These are phyloP conservation scores for Pseudomyrmex cubaensis DNA, from an alignment of 1,140 invertebrate species.

Conservation along the genomic window DNA sequence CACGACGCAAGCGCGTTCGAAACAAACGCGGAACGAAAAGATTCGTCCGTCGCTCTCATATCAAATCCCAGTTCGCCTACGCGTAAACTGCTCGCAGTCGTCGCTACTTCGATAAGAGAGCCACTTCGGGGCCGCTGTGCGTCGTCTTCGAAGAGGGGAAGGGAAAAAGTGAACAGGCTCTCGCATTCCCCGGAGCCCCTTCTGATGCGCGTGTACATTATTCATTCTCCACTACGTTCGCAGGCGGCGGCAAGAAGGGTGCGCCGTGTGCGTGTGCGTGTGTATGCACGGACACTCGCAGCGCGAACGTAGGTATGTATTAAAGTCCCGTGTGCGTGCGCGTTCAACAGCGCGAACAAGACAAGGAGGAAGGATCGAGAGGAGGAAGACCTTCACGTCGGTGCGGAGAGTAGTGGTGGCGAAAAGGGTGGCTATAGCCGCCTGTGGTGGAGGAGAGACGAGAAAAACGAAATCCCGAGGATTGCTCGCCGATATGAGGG, in stretches of 20 bases:
- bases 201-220: conserved; percentile 73
- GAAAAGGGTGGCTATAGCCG: conserved; percentile 68
- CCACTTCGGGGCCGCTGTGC: conserved; percentile 14
- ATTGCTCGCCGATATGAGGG: conserved; percentile 19
- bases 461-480: conserved; percentile 61
- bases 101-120: conserved; percentile 65
- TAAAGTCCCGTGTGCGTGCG: background rate
- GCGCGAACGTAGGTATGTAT: too few relatives aligned
- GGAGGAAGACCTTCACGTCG: conserved; percentile 49
- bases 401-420: conserved; percentile 64
- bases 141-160: conserved; percentile 53
- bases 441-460: conserved; percentile 34
- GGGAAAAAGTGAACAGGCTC: conserved; percentile 44
- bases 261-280: conserved; percentile 43
- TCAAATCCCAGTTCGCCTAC: conserved; percentile 51
- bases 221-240: conserved; percentile 73
- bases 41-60: background rate
- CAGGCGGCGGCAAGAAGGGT: conserved; percentile 62
- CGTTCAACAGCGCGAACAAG: conserved; percentile 7
- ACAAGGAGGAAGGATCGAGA: conserved; percentile 31
- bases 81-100: conserved; percentile 49
- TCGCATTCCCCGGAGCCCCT: conserved; percentile 72
- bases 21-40: background rate
- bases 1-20: background rate
- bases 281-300: too few relatives aligned